Base-by-base conservation (phyloP, 2,113 vertebrate genomes). In the Bettongia penicillata region DNA sequence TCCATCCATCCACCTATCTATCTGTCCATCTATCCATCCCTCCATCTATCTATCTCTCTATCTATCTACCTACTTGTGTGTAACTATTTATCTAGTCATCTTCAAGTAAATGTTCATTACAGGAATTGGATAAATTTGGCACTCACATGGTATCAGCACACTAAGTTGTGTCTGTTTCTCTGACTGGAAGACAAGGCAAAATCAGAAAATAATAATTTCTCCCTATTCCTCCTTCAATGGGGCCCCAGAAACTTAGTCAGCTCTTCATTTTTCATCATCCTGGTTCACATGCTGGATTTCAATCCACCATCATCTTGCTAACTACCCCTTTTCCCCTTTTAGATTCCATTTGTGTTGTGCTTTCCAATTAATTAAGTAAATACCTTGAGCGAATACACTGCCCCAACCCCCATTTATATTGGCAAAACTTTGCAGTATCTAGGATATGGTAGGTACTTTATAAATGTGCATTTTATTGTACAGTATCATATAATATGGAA, bases 211-310 rank as follows among this genome's bases (percentile, higher is more conserved):
- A 77, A 84, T 0, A 84, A 84, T 6, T 43, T 1, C 14, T n/a
- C n/a, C 37, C 4, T 10, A n/a, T 22, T 43, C 1, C 37, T 2
- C 19, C 16, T 43, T 84, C 43, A 22, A 84, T 43, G 16, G 26
- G n/a, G 68, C 1, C n/a, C 68, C 2, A n/a, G 6, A 43, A 22
- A 9, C 16, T 4, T 22, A 84, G 37, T 5, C 14, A 84, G 8
- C 10, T 43, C 16, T 43, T 84, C 19, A 84, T 84, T 84, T 84
- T 84, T 43, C 6, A 43, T 7, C n/a, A 84, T 19, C 2, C 48
- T 48, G 48, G 48, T n/a, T 0, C 7, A 84, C 5, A 16, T 0
- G n/a, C 19, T 84, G 14, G 7, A n/a, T n/a, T n/a, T n/a, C 0
- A 84, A 7, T 43, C 0, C 22, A 23, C 7, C 61, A n/a, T 77